Conservation (phyloP, 2,113 vertebrate species). For the Mugil cephalus region DNA sequence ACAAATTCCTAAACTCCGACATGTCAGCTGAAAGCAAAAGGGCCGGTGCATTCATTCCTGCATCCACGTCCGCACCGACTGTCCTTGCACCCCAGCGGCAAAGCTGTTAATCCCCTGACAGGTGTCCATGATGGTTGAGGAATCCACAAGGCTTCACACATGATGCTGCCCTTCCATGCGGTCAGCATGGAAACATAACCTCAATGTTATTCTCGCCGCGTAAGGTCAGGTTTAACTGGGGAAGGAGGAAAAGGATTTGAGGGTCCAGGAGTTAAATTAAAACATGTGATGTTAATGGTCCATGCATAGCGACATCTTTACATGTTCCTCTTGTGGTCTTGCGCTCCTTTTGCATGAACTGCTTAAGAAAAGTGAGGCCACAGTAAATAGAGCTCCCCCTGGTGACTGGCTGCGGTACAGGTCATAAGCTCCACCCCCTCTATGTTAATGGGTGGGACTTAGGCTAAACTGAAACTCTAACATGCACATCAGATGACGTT, state of each 20-base stretch:
- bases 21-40: conserved; percentile 30
- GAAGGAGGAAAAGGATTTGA: neutral
- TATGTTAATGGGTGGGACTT: no score
- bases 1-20: conserved; percentile 4
- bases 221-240: neutral
- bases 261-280: neutral
- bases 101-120: conserved; percentile 73
- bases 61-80: conserved; percentile 38
- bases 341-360: no score
- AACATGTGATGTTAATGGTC: neutral
- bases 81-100: conserved; percentile 15
- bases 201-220: neutral
- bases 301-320: neutral
- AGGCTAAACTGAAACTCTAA: no score
- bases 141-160: conserved; percentile 48
- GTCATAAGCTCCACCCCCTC: no score
- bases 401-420: no score
- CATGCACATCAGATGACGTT: no score
- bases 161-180: conserved; percentile 12
- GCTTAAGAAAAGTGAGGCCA: no score
- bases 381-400: no score
- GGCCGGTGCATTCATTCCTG: neutral
- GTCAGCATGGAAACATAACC: conserved; percentile 4
- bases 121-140: conserved; percentile 67
- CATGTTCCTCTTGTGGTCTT: no score